Evolutionary conservation across 2,113 vertebrate genomes (phyloP).

Genomic region (Gavialis gangeticus): DNA sequence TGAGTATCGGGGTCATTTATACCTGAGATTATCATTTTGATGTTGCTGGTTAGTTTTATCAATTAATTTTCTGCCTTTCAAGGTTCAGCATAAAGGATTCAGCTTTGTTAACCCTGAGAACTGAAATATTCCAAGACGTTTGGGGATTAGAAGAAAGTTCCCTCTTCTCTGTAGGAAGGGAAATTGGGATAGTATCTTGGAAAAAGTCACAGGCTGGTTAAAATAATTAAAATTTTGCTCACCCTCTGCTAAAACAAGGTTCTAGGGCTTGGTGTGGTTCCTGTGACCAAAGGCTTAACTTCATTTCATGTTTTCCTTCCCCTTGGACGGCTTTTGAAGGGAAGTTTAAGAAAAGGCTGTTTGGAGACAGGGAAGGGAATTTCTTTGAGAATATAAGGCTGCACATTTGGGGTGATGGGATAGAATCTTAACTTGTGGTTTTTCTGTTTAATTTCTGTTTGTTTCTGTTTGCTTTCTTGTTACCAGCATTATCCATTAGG

Average conservation of each 20-base stretch:
- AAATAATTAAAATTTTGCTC: background rate
- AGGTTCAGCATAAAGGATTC: background rate
- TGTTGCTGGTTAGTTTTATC: background rate
- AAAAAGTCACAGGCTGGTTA: background rate
- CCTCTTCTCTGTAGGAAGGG: background rate
- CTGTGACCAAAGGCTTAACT: background rate
- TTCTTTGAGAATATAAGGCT: background rate
- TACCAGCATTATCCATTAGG: background rate
- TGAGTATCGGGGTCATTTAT: background rate
- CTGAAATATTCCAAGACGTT: background rate
- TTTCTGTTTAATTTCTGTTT: background rate
- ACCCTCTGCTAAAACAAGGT: background rate
- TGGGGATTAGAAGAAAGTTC: background rate
- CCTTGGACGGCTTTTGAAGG: background rate
- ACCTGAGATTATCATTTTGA: background rate
- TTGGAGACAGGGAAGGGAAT: background rate
- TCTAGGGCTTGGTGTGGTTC: background rate
- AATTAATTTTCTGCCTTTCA: background rate
- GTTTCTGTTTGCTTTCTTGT: background rate
- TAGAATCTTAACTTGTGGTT: background rate
- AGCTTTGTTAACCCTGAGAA: background rate
- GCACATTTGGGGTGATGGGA: background rate
- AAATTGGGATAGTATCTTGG: background rate
- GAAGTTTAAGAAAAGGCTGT: background rate
- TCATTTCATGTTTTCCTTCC: fast-evolving